A percentile compares a stretch with the other conserved stretches of the same genome.
Evolutionary conservation across 2,888 invertebrate species (phyloP).

Genomic region (Zonitis immaculata): DNA sequence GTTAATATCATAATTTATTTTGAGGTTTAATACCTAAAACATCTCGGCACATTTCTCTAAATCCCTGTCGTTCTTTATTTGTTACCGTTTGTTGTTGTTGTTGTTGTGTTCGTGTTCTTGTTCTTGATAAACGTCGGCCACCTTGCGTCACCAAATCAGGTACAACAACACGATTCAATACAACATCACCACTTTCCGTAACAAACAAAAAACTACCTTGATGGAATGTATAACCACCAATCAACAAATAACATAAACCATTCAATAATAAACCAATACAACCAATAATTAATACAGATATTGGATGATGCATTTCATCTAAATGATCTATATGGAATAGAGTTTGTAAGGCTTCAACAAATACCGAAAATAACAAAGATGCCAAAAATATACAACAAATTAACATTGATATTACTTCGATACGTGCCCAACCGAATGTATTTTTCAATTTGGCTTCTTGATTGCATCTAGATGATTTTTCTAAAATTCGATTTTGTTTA

Average conservation of each 20-base stretch:
- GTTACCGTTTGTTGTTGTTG: constrained; percentile 24
- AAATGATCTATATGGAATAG: constrained; percentile 69
- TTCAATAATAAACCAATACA: constrained; percentile 67
- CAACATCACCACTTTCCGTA: constrained; percentile 58
- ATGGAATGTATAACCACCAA: constrained; percentile 75
- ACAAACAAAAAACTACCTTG: constrained; percentile 66
- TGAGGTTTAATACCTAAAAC: too few relatives aligned
- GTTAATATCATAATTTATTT: too few relatives aligned
- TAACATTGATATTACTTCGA: constrained; percentile 80
- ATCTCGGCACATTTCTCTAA: constrained; percentile 60
- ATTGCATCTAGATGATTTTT: constrained; percentile 34
- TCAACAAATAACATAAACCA: constrained; percentile 70
- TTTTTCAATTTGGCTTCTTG: constrained; percentile 67
- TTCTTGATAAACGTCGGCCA: constrained; percentile 49
- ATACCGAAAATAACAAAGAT: constrained; percentile 75
- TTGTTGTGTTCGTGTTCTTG: constrained; percentile 34
- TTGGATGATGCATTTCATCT: constrained; percentile 69
- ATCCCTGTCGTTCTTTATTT: constrained; percentile 53
- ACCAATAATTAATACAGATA: constrained; percentile 70
- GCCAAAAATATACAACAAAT: constrained; percentile 77
- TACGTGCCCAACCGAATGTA: constrained; percentile 90
- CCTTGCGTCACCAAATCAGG: constrained; percentile 47
- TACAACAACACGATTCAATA: constrained; percentile 55
- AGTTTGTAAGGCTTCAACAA: constrained; percentile 78
- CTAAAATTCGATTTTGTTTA: constrained; percentile 8